Base-by-base conservation (phyloP, 1,140 invertebrate species). In the Mercenaria mercenaria region DNA sequence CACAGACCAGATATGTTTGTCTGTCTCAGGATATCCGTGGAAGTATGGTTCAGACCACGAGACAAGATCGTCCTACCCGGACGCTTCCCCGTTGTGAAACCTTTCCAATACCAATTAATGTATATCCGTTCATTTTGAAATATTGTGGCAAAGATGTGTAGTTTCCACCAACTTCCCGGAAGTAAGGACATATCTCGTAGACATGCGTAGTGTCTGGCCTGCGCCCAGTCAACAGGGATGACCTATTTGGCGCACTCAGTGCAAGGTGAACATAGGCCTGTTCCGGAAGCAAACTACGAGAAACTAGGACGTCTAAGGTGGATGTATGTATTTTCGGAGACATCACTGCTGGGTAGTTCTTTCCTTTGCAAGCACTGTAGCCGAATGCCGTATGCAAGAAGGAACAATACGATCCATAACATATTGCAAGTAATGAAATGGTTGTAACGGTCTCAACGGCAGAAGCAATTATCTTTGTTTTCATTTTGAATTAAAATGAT, bases 311-410 rank as follows among this genome's bases (percentile, higher is more conserved):
- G 95, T 98, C 97, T 91, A 98, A 97, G 94, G 98, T 97, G 0
- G 98, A 98, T 23, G 98, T 98, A 79, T 97, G 96, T 6, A 98
- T 97, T 93, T 97, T 97, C 43, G 92, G 56, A 39, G 74, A 20
- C 29, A 83, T 37, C 0, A 61, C 34, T 34, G 79, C n/a, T 23
- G 88, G 88, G 32, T 23, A 82, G 59, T 90, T 47, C 37, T 41
- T 47, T 39, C 88, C 88, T 32, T 97, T 97, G 94, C 97, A 98
- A 88, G 96, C 96, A 6, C 23, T 97, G 96, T 89, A 97, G 97
- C 93, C 98, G 97, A 86, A 98, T 96, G 95, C 98, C 98, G 93
- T 98, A 98, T 56, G 98, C 96, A 74, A 98, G 96, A 85, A 98
- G 97, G 89, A 98, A 96, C 67, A 98, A 93, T 82, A 98, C 95